Evolutionary conservation across 2,797 vertebrate species (phyloP).

Genomic region (Cossypha niveicapilla): DNA sequence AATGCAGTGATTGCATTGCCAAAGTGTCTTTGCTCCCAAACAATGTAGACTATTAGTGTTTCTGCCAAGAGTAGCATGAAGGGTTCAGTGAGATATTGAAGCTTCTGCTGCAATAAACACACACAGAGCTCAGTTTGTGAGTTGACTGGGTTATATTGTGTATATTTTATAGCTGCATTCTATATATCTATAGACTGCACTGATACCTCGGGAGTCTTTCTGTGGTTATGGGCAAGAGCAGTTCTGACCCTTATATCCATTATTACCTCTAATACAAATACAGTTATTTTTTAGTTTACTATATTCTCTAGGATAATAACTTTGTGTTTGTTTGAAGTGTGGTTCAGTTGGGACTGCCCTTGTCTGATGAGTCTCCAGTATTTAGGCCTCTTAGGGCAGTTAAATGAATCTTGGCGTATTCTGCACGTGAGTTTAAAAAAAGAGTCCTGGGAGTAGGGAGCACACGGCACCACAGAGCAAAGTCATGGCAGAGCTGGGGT

Average conservation of each 20-base stretch:
- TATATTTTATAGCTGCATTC: background rate
- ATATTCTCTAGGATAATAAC: background rate
- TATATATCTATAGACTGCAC: background rate
- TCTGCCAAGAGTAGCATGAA: slow-evolving; percentile 48
- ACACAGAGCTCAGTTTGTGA: background rate
- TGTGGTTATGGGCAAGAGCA: background rate
- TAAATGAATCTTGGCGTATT: background rate
- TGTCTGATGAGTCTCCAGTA: background rate
- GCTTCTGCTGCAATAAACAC: slow-evolving; percentile 27
- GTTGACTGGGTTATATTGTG: background rate
- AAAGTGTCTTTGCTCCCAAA: slow-evolving; percentile 45
- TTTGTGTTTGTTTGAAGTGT: background rate
- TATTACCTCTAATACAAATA: background rate
- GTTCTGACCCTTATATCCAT: background rate
- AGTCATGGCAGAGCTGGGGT: background rate
- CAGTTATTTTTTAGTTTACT: background rate
- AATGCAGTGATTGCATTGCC: background rate
- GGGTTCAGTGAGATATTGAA: background rate
- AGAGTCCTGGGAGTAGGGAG: background rate
- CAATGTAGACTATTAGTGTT: background rate
- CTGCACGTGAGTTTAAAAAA: background rate
- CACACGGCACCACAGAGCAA: background rate
- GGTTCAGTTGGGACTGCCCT: background rate
- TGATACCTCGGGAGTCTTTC: background rate
- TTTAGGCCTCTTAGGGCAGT: background rate